Base-by-base conservation (phyloP, 2,888 invertebrate species). In the Diplolepis rosae region DNA sequence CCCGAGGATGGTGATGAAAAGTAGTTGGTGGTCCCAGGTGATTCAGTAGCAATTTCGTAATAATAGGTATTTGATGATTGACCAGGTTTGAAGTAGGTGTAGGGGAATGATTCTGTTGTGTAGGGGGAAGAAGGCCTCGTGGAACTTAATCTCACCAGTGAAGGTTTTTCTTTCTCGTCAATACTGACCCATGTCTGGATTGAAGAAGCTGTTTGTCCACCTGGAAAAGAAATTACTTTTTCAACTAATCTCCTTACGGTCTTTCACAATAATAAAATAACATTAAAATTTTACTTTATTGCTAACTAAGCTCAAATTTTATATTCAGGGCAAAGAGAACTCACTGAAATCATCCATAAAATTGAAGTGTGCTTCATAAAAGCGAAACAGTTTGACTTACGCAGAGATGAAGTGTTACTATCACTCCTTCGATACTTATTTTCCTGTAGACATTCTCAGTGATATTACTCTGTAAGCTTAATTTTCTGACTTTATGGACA, bases 111-210 rank as follows among this genome's bases (percentile, higher is more conserved):
- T 32, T 84, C 83, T 1, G 84, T 79, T 0, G 81, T 77, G 3
- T 82, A 77, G 0, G 80, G 72, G 1, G 77, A 65, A 1, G 76
- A 56, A 13, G 85, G 80, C 24, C 69, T 81, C 15, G 68, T 68
- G 0, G 74, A 72, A n/a, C 80, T 77, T 4, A 82, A 67, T 48
- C 80, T 83, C 13, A 82, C 67, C 4, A 86, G 74, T 1, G 88
- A 83, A 13, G 89, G 87, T 6, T 88, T 88, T 1, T 88, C 87
- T 0, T 87, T 79, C 42, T 87, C 85, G 66, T 87, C 82, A 68
- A 86, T 74, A 77, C 80, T 84, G 72, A 84, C 77, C 88, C 88
- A 89, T 4, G 85, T 83, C 18, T 86, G 80, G n/a, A 82, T 79
- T 1, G 87, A 81, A 6, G 84, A 79, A 39, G 73, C 66, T 9